Evolutionary conservation across 2,888 invertebrate genomes (phyloP).

Genomic region (Caenorhabditis afra): DNA sequence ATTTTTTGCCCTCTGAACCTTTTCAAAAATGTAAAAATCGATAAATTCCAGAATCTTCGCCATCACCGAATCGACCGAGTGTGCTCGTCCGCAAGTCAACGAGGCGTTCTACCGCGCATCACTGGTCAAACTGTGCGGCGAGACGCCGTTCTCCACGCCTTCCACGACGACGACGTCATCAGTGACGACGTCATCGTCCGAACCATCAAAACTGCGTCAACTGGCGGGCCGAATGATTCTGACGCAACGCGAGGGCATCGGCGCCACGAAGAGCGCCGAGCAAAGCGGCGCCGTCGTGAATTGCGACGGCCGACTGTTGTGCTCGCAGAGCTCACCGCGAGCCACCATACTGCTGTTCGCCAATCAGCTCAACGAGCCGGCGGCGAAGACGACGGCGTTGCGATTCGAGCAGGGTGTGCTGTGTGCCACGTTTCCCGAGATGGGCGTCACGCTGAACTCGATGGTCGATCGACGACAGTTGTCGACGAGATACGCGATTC

Average conservation of each 20-base stretch:
- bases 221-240: conserved; percentile 73
- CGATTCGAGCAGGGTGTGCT: conserved; percentile 71
- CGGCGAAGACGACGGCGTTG: conserved; percentile 62
- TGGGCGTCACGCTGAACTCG: conserved; percentile 73
- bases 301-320: conserved; percentile 68
- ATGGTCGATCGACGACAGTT: conserved; percentile 73
- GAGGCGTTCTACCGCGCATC: conserved; percentile 72
- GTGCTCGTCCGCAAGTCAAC: conserved; percentile 48
- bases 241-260: conserved; percentile 72
- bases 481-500: conserved; percentile 71
- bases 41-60: conserved; percentile 67
- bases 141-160: conserved; percentile 12
- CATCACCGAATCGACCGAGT: conserved; percentile 57
- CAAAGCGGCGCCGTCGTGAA: conserved; percentile 67
- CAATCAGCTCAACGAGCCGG: conserved; percentile 50
- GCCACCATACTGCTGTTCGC: conserved; percentile 44
- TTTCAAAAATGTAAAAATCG: too few species aligned
- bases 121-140: conserved; percentile 67
- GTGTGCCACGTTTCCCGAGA: conserved; percentile 74
- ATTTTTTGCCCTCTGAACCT: too few species aligned
- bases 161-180: too few species aligned
- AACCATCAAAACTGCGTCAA: conserved; percentile 57
- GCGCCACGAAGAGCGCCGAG: conserved; percentile 64
- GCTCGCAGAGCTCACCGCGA: conserved; percentile 5
- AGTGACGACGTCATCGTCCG: too few species aligned